Base-by-base conservation (phyloP, 1,140 invertebrate genomes). In the Drosophila suzukii region DNA sequence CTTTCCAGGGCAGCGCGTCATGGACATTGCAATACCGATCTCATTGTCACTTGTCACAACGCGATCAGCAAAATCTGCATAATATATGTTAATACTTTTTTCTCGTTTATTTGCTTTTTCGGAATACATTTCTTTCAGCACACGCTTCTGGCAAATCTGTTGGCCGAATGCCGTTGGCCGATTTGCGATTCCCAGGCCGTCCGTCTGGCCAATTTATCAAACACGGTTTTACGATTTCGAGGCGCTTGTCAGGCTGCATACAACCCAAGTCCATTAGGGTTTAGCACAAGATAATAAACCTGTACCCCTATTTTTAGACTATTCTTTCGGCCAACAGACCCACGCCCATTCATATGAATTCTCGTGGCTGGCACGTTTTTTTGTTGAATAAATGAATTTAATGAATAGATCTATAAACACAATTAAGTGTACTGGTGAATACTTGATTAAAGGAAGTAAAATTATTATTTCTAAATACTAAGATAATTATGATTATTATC, bases 241-340 rank as follows among this genome's bases (percentile, higher is more conserved):
- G 60, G 60, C 68, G 76, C 50, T 66, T 65, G 55, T 67, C 77
- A 67, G 43, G 17, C 41, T 38, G 43, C 36, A 47, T 57, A 85
- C 82, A 83, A 63, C 46, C 62, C 51, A 79, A 86, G 76, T 70
- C 82, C 83, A 86, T 86, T 88, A 86, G 51, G 47, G 49, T 57
- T 47, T 56, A 51, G 58, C 56, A 43, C 55, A 59, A 75, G 71
- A 67, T 53, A 75, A 75, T 80, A 67, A 76, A 76, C 49, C 38
- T 50, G 59, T 38, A 60, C 38, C 12, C 24, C 49, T 68, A 65
- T 81, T 68, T 62, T 62, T 54, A 71, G 44, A 71, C 41, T 56
- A 71, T 71, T 71, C 67, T 49, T 41, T 41, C n/a, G 50, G 27
- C 36, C 63, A 43, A 17, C 32, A 39, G 63, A 10, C 15, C 63